Base-by-base conservation (phyloP, 2,113 vertebrate genomes). In the Thryonomys swinderianus region DNA sequence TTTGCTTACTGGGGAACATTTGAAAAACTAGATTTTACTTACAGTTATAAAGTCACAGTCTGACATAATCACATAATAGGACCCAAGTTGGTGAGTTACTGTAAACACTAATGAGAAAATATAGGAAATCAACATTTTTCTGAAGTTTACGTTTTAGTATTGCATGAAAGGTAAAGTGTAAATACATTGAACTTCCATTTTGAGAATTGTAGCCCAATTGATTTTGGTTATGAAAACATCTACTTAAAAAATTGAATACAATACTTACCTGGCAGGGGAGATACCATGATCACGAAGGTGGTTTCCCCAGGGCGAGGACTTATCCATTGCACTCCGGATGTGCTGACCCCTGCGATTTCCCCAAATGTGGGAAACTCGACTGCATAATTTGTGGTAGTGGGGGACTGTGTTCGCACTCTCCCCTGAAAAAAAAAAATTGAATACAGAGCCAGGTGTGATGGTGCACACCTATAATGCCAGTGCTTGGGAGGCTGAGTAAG, bases 21-120 rank as follows among this genome's bases (percentile, higher is more conserved):
- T 93, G 82, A 53, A 78, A 84, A 85, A 67, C 18, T 69, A 61
- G 61, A 34, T 64, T 64, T 91, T 66, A 78, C 51, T 94, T 20
- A 69, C 81, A 67, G 69, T 69, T 84, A 11, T 57, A 78, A 48
- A 78, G 34, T 78, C 13, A 11, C 34, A 3, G 30, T 18, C 3
- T 20, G 45, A 7, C 51, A 32, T 82, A 51, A 42, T 74, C 13
- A 45, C 13, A 45, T 74, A 45, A 45, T 45, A 45, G 30, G 42
- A 74, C 45, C 42, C 16, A 74, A 74, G 42, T 45, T 74, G 23
- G 12, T 42, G 25, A 74, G 42, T 74, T 48, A 45, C 6, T 45
- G 1, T 30, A 74, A 48, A 25, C 12, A 45, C 25, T 30, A 74
- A 48, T 45, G 42, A 48, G 71, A 45, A 74, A 74, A 74, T 6